Base-by-base conservation (phyloP, 2,113 vertebrate species). In the Mesembrinibis cayennensis region DNA sequence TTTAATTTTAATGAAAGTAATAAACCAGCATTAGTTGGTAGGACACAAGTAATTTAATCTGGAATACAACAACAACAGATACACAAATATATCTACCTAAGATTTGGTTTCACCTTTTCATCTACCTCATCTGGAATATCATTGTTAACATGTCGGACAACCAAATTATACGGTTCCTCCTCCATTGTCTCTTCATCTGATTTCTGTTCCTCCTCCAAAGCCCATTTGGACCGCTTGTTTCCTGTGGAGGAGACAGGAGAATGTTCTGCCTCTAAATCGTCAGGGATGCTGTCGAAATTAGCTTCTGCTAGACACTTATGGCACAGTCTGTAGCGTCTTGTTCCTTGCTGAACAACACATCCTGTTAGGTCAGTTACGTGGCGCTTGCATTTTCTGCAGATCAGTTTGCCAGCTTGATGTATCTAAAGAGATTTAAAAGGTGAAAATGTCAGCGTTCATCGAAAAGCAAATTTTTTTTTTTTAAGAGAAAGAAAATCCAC, bases 321-420 rank as follows among this genome's bases (percentile, higher is more conserved):
- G 95, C 99, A 99, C 89, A 99, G 98, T 80, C 99, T 98, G 96
- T 99, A 99, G 88, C 99, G 98, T 21, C 99, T 98, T 0, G 99
- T 99, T 25, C 99, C 99, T 44, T 99, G 99, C 93, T 99, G 99
- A 58, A 99, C 99, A 92, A 99, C 99, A 2, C 99, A 99, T 9
- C 99, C 99, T 0, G 98, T 99, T 27, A 99, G 97, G 84, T 99
- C 99, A 0, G 99, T 99, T 49, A 99, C 99, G 0, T 99, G 99
- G 3, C 98, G 98, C 94, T 99, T 99, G 96, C 99, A 99, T 81
- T 99, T 99, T 95, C 99, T 98, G 98, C 99, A 99, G 95, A 99
- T 99, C 82, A 99, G 98, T 82, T 99, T 99, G 97, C 99, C 98
- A 26, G 99, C 99, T 61, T 99, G 99, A 90, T 99, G 99, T 56